phyloP scores from a whole-genome alignment of 2,888 invertebrate species.

The Achlya flavicornis region DNA sequence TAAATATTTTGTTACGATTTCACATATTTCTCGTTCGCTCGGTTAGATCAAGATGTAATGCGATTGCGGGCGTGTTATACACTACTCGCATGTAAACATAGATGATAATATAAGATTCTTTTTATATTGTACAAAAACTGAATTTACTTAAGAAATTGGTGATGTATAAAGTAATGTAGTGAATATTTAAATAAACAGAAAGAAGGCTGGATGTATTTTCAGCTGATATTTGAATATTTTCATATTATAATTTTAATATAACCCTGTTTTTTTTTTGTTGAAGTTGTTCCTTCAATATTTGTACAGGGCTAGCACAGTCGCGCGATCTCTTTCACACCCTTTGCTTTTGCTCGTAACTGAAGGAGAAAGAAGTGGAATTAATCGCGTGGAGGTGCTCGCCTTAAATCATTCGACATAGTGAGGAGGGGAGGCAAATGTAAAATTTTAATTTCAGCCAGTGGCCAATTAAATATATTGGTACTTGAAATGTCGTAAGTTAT shows the following conservation, averaged over 20 bases:
- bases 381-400: conserved; percentile 53
- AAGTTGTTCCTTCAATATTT: conserved; percentile 78
- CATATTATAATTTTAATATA: conserved; percentile 84
- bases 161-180: conserved; percentile 84
- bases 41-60: conserved; percentile 74
- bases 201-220: conserved; percentile 79
- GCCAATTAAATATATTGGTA: conserved; percentile 83
- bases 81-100: conserved; percentile 75
- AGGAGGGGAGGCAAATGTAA: conserved; percentile 76
- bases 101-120: conserved; percentile 81
- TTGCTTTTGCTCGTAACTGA: conserved; percentile 22
- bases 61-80: conserved; percentile 71
- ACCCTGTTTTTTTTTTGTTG: conserved; percentile 82
- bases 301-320: conserved; percentile 65
- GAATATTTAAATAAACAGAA: conserved; percentile 83
- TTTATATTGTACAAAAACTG: conserved; percentile 85
- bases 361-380: conserved; percentile 19
- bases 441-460: conserved; percentile 81
- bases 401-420: conserved; percentile 60
- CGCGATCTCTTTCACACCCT: conserved; percentile 30
- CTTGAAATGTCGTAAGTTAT: conserved; percentile 74
- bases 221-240: conserved; percentile 83
- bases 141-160: conserved; percentile 84
- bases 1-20: conserved; percentile 81
- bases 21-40: conserved; percentile 73